These are phyloP conservation scores for Rhagoletis zephyria DNA, from an alignment of 1,140 invertebrate genomes.

Conservation along the genomic window DNA sequence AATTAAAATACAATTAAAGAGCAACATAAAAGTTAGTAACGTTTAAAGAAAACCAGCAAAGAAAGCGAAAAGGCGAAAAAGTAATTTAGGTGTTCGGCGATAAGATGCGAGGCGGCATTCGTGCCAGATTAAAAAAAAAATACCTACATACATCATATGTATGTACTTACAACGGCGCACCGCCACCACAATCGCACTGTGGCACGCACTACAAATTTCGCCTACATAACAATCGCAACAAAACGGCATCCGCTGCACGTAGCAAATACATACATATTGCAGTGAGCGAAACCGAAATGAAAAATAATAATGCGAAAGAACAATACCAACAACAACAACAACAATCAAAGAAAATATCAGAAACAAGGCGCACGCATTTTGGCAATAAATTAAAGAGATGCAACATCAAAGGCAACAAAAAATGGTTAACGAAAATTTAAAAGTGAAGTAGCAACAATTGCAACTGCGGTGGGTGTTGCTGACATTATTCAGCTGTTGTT, in stretches of 20 bases:
- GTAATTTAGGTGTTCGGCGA: neutral
- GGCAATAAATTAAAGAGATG: slow-evolving; percentile 37
- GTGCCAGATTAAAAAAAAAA: neutral
- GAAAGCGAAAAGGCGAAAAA: slow-evolving; percentile 1
- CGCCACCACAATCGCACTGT: neutral
- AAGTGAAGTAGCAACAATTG: slow-evolving; percentile 56
- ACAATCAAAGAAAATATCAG: slow-evolving; percentile 56
- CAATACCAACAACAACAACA: slow-evolving; percentile 48
- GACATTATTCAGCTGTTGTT: slow-evolving; percentile 38
- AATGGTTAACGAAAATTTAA: slow-evolving; percentile 18
- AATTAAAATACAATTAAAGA: slow-evolving; percentile 41
- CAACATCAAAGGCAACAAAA: slow-evolving; percentile 54
- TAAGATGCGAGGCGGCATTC: neutral
- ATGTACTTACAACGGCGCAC: neutral
- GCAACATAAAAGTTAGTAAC: slow-evolving; percentile 5
- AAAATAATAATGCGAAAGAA: neutral
- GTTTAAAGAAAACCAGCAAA: neutral
- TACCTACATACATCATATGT: neutral
- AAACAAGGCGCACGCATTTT: slow-evolving; percentile 42
- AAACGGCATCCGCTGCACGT: slow-evolving; percentile 28
- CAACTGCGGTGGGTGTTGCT: slow-evolving; percentile 62
- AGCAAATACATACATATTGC: neutral
- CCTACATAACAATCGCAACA: slow-evolving; percentile 30
- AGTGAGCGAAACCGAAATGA: neutral
- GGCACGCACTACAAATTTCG: slow-evolving; percentile 46